Conservation (phyloP, 2,888 invertebrate species). For the Ichneumoninae sp. region DNA sequence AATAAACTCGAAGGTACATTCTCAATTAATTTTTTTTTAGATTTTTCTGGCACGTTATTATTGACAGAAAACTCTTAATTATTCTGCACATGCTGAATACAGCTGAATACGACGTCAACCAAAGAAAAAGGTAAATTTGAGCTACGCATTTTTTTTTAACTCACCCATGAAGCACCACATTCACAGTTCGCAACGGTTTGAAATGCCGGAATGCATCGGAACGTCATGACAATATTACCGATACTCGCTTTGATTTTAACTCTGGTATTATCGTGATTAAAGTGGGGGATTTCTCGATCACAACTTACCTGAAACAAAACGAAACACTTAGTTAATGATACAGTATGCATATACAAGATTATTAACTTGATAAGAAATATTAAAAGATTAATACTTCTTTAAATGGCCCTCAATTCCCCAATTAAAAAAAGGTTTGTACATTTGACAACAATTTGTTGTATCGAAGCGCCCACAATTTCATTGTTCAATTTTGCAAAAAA, state of each 20-base stretch:
- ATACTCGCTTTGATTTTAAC: constrained; percentile 71
- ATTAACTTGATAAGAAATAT: no score
- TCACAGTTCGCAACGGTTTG: constrained; percentile 87
- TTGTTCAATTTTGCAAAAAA: background rate
- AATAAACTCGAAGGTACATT: background rate
- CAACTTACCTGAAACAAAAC: constrained; percentile 89
- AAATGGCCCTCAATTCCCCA: background rate
- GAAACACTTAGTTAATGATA: constrained; percentile 87
- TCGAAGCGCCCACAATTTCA: background rate
- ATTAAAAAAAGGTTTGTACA: no score
- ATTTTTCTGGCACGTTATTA: background rate
- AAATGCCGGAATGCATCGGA: constrained; percentile 89
- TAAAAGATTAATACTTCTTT: no score
- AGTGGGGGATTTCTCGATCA: constrained; percentile 83
- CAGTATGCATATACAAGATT: constrained; percentile 13
- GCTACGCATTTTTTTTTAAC: constrained; percentile 77
- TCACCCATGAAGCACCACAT: constrained; percentile 89
- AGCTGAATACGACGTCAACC: background rate
- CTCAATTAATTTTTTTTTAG: background rate
- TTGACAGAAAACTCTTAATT: background rate
- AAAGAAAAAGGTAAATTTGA: constrained; percentile 2
- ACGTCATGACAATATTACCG: constrained; percentile 86
- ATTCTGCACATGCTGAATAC: background rate
- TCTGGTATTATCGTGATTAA: constrained; percentile 72
- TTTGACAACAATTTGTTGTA: background rate